These are phyloP conservation scores for Capitella teleta DNA, from an alignment of 1,140 invertebrate species.

Conservation along the genomic window DNA sequence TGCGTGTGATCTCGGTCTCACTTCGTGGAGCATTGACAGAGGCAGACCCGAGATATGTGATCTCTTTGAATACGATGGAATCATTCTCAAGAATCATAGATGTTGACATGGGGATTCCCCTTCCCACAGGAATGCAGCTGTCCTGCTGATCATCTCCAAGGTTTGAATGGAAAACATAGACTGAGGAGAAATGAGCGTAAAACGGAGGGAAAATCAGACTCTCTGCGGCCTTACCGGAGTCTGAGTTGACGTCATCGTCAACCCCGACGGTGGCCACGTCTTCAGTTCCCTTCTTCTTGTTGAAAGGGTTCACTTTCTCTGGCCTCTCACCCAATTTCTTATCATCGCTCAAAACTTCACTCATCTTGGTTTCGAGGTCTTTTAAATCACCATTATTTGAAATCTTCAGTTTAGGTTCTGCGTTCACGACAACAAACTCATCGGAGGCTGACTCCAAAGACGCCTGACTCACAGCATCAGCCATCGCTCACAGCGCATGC, in stretches of 20 bases:
- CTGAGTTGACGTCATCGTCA: too few species aligned
- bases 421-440: slow-evolving; percentile 68
- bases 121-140: too few species aligned
- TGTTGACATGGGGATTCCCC: too few species aligned
- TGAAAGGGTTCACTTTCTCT: background rate
- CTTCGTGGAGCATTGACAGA: slow-evolving; percentile 85
- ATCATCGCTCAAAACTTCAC: slow-evolving; percentile 53
- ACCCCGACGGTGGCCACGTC: background rate
- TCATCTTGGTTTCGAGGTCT: slow-evolving; percentile 60
- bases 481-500: too few species aligned
- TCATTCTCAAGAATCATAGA: too few species aligned
- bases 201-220: too few species aligned
- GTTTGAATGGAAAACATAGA: too few species aligned
- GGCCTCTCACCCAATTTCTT: background rate
- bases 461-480: slow-evolving; percentile 72
- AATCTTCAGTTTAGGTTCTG: slow-evolving; percentile 59
- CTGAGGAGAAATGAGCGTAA: too few species aligned
- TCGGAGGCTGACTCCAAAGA: slow-evolving; percentile 67
- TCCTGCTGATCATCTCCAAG: too few species aligned
- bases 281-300: background rate
- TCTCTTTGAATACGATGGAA: slow-evolving; percentile 66
- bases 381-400: slow-evolving; percentile 59
- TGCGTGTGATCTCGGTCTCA: slow-evolving; percentile 86
- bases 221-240: too few species aligned
- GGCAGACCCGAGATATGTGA: slow-evolving; percentile 87